Conservation (phyloP, 2,797 vertebrate species). For the Neoniphon sammara region DNA sequence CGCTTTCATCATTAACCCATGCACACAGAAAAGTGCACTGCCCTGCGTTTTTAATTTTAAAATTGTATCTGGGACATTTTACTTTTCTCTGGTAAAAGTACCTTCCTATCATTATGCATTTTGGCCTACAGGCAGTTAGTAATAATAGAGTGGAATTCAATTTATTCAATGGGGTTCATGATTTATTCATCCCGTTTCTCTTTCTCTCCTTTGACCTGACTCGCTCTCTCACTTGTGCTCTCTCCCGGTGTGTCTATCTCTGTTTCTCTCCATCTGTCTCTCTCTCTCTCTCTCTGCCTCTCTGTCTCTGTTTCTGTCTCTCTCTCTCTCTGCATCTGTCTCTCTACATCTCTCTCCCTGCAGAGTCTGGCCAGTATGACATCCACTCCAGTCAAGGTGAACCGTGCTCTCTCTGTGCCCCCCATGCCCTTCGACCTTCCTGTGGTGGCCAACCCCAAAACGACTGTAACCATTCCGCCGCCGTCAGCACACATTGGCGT, state of each 20-base stretch:
- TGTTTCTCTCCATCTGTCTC: not conserved
- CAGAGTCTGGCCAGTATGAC: conserved; percentile 91
- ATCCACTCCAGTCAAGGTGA: conserved; percentile 89
- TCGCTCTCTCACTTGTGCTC: conserved; percentile 49
- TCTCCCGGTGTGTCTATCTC: not conserved
- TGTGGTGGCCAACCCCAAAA: conserved; percentile 80
- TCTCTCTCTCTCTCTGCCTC: conserved; percentile 8
- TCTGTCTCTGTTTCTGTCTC: not conserved
- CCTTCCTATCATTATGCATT: conserved; percentile 56
- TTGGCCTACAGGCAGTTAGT: conserved; percentile 59
- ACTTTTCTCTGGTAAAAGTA: conserved; percentile 48
- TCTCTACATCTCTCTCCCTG: conserved; percentile 6
- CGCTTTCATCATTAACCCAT: conserved; percentile 15
- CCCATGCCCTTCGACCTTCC: conserved; percentile 88
- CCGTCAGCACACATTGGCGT: conserved; percentile 88
- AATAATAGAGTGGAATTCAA: conserved; percentile 72
- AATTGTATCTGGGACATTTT: conserved; percentile 46
- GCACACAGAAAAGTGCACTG: conserved; percentile 4
- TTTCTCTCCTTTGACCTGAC: conserved; percentile 61
- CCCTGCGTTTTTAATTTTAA: conserved; percentile 51
- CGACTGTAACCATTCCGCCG: conserved; percentile 85
- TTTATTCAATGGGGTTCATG: conserved; percentile 70
- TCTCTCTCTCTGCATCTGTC: not conserved
- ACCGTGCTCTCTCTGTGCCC: conserved; percentile 87
- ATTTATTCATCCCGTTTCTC: conserved; percentile 70